A percentile compares a stretch with the other conserved stretches of the same genome.
Evolutionary conservation across 1,140 invertebrate species (phyloP).

Genomic region (Sinella curviseta): DNA sequence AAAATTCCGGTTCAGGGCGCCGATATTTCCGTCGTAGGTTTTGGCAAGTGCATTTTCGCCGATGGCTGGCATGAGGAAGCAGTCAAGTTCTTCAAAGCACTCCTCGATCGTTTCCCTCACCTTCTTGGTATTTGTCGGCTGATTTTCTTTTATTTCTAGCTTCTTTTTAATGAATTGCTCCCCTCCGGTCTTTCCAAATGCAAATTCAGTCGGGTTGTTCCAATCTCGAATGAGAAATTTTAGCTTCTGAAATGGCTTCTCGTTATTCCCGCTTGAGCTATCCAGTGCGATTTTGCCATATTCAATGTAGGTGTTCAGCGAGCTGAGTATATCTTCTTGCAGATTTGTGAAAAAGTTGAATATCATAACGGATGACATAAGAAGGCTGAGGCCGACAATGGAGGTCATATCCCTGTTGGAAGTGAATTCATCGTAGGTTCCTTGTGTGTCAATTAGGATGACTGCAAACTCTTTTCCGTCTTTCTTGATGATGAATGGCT

Average conservation of each 20-base stretch:
- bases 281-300: slow-evolving; percentile 26
- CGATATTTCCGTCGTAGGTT: slow-evolving; percentile 26
- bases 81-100: slow-evolving; percentile 36
- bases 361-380: slow-evolving; percentile 58
- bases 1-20: slow-evolving; percentile 6
- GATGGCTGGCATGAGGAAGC: slow-evolving; percentile 34
- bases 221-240: slow-evolving; percentile 43
- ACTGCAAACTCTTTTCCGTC: slow-evolving; percentile 59
- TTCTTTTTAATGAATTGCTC: slow-evolving; percentile 26
- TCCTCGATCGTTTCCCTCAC: slow-evolving; percentile 16
- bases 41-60: slow-evolving; percentile 19
- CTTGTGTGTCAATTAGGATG: slow-evolving; percentile 69
- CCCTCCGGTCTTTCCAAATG: slow-evolving; percentile 34
- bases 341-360: slow-evolving; percentile 61
- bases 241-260: slow-evolving; percentile 37
- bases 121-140: background rate
- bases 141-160: slow-evolving; percentile 27
- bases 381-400: slow-evolving; percentile 62
- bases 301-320: slow-evolving; percentile 29
- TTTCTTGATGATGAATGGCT: slow-evolving; percentile 59
- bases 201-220: slow-evolving; percentile 34
- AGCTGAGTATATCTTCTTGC: slow-evolving; percentile 60
- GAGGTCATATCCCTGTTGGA: slow-evolving; percentile 68
- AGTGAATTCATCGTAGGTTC: slow-evolving; percentile 65
- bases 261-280: background rate